These are phyloP conservation scores for Theonella swinhoei DNA, from an alignment of 37 sponge, comb jelly and placozoan genomes.

Conservation along the genomic window DNA sequence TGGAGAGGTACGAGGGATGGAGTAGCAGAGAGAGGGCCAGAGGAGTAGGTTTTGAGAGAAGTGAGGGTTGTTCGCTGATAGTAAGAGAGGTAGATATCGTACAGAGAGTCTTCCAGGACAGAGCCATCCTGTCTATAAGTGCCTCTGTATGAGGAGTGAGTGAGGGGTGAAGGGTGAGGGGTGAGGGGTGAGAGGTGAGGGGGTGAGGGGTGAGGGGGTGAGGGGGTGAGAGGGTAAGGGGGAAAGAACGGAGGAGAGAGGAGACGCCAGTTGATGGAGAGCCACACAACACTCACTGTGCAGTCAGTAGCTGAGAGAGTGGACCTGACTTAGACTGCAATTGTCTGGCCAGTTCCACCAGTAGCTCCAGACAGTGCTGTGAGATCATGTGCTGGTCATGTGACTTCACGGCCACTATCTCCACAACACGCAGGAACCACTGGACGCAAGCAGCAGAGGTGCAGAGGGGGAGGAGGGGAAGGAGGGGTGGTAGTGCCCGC, in stretches of 20 bases:
- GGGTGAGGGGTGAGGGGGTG: too few species aligned
- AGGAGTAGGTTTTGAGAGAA: background rate
- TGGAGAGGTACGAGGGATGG: background rate
- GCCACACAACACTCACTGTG: slow-evolving; percentile 46
- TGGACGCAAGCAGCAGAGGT: slow-evolving; percentile 49
- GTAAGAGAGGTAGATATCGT: slow-evolving; percentile 65
- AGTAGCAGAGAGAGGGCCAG: background rate
- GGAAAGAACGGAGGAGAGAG: too few species aligned
- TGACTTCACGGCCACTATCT: slow-evolving; percentile 2
- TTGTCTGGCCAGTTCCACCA: slow-evolving; percentile 32
- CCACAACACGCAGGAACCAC: slow-evolving; percentile 45
- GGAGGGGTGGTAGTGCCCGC: slow-evolving; percentile 10
- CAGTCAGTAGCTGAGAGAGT: slow-evolving; percentile 47
- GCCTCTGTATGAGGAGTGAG: too few species aligned
- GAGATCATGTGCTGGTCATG: slow-evolving; percentile 7
- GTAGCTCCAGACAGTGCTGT: slow-evolving; percentile 5
- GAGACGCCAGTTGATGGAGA: background rate
- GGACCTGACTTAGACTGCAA: slow-evolving; percentile 15
- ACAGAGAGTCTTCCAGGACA: slow-evolving; percentile 55
- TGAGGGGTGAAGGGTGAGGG: too few species aligned
- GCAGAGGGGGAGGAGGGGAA: slow-evolving; percentile 49
- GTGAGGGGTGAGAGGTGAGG: too few species aligned
- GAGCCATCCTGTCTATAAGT: slow-evolving; percentile 55
- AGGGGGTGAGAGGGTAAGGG: too few species aligned
- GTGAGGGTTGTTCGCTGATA: slow-evolving; percentile 32